Evolutionary conservation across 2,888 invertebrate genomes (phyloP), one percentile per base, ranked within the genome.

Genomic region (Euphydryas editha): DNA sequence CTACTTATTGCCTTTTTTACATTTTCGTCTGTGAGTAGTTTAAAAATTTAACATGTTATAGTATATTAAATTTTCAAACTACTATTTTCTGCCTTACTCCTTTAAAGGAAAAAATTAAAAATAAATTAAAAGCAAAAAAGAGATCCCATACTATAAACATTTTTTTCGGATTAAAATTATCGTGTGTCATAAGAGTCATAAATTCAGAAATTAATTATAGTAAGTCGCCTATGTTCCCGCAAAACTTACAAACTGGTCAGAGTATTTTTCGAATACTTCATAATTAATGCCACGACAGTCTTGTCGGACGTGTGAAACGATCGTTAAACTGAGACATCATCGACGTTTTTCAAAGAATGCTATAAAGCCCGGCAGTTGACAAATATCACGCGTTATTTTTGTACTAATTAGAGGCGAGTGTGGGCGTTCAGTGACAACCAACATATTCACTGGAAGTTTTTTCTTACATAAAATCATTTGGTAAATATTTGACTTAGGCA

Each of bases 291-390:
- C 20, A 42, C 42, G 54, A 44, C 54, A 59, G 46, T 49, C 47
- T 39, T 51, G 59, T 60, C 62, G 56, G n/a, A n/a, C 59, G 59
- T 60, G 54, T 59, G 56, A 60, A 57, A 44, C 11, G 10, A 57
- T 47, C 62, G 51, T 65, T 58, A 51, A 21, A 82, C 75, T 54
- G 78, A 77, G 78, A 76, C 78, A 76, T 78, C 76, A 78, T 78
- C 78, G 76, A 77, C 80, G 77, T 73, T 73, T 86, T 88, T 86
- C 87, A 88, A 89, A 87, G 90, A 88, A 88, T 86, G 85, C 84
- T 83, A 80, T 84, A 81, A 84, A 84, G 86, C 82, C 90, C 83
- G 88, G 90, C 91, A 92, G 90, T 92, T 92, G 92, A 92, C 92
- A 92, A 92, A 92, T 92, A 85, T 85, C 78, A 77, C 72, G 78